Evolutionary conservation across 2,113 vertebrate genomes (phyloP), one percentile per base, ranked within the genome.

Genomic region (Megaleporinus macrocephalus): DNA sequence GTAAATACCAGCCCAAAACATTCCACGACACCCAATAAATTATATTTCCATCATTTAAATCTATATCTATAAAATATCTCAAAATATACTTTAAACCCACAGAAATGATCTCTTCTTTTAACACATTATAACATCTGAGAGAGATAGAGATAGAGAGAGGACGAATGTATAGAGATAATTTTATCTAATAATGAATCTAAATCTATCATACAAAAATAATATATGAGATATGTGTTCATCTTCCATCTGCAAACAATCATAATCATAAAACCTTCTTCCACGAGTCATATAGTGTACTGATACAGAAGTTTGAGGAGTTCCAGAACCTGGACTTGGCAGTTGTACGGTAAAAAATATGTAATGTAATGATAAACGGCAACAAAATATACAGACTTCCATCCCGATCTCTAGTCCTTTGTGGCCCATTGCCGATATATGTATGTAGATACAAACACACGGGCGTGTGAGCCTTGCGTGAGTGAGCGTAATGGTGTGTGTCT

Each of bases 121-220:
- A 81, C 69, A 81, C 78, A 83, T 73, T 70, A 57, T 68, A 81
- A 86, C 78, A 78, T 83, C 78, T 81, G 78, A 78, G 47, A 62
- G 65, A n/a, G n/a, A n/a, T n/a, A n/a, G n/a, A n/a, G n/a, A n/a
- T n/a, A n/a, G n/a, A n/a, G n/a, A 68, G 20, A 73, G 33, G 63
- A 30, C 20, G 27, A 80, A 76, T 66, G 57, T n/a, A 29, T 7
- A 86, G 61, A 30, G 30, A 83, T 83, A 83, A 83, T 81, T 74
- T 61, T 81, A 53, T 75, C 69, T 78, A 74, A 85, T 80, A 80
- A 65, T 73, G 73, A 76, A 76, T 83, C 65, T 27, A 59, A 69
- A 75, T 83, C 41, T 78, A 84, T 84, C 30, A 75, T 86, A 86
- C 78, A 86, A 86, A 86, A 86, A 86, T 86, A 86, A 84, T 81